Evolutionary conservation across 2,888 invertebrate genomes (phyloP).

Genomic region (Bombylius major): DNA sequence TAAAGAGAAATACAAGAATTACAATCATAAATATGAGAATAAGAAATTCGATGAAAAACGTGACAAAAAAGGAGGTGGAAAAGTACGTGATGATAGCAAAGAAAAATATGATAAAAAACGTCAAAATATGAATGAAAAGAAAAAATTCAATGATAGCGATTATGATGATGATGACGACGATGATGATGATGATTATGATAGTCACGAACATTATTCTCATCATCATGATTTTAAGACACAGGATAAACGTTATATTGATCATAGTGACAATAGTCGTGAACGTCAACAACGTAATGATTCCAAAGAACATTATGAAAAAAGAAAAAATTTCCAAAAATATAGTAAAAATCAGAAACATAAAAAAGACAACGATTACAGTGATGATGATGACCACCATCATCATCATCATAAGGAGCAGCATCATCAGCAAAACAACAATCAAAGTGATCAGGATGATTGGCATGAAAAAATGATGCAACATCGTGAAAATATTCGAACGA

Average conservation of each 20-base stretch:
- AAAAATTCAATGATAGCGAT: neutral
- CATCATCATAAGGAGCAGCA: too few relatives aligned
- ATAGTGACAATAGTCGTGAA: too few relatives aligned
- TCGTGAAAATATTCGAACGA: constrained; percentile 24
- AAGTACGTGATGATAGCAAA: too few relatives aligned
- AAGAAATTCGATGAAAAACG: too few relatives aligned
- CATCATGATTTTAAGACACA: too few relatives aligned
- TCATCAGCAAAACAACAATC: constrained; percentile 10
- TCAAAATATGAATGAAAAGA: neutral
- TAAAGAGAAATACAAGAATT: too few relatives aligned
- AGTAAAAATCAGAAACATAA: constrained; percentile 5
- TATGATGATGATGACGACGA: constrained; percentile 4
- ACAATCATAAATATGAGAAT: too few relatives aligned
- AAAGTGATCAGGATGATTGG: constrained; percentile 22
- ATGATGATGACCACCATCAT: constrained; percentile 6
- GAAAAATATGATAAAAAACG: constrained; percentile 3
- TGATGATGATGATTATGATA: neutral
- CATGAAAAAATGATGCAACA: constrained; percentile 29
- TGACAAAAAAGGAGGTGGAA: too few relatives aligned
- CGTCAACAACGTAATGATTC: neutral
- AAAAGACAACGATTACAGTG: constrained; percentile 8
- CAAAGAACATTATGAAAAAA: neutral
- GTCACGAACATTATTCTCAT: too few relatives aligned
- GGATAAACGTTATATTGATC: too few relatives aligned
- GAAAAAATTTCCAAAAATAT: constrained; percentile 4